Evolutionary conservation across 2,113 vertebrate genomes (phyloP).

Genomic region (Alethe diademata): DNA sequence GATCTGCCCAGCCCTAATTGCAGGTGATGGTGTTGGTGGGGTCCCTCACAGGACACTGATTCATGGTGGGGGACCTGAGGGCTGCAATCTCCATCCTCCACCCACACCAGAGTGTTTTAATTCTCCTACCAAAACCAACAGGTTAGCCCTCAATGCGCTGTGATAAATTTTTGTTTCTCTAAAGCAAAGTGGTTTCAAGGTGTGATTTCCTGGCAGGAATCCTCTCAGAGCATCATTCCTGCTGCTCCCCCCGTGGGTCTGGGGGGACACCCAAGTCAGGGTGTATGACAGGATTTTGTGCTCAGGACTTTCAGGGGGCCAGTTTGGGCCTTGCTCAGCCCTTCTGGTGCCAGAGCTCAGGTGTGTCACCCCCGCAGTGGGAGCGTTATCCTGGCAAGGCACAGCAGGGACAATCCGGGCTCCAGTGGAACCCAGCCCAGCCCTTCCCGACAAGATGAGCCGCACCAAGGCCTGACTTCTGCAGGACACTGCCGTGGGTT

Average conservation of each 20-base stretch:
- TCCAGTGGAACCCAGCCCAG: accelerated
- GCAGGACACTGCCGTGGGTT: background rate
- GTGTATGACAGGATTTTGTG: accelerated
- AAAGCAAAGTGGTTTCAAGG: background rate
- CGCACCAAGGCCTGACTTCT: background rate
- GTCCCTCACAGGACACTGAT: background rate
- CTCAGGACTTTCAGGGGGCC: accelerated
- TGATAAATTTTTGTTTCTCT: background rate
- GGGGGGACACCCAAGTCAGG: accelerated
- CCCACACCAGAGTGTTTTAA: accelerated
- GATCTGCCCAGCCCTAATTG: background rate
- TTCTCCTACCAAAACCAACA: background rate
- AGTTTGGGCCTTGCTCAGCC: background rate
- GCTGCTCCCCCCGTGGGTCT: background rate
- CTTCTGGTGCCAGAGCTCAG: accelerated
- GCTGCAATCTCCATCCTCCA: background rate
- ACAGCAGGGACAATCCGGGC: accelerated
- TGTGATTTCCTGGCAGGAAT: background rate
- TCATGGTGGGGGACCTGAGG: accelerated
- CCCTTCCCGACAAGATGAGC: background rate
- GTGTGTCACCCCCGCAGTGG: accelerated
- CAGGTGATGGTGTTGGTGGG: background rate
- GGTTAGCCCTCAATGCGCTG: accelerated
- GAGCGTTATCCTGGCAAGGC: accelerated
- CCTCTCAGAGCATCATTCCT: too few species aligned